phyloP scores from a whole-genome alignment of 1,140 invertebrate species.

The Aethina tumida region DNA sequence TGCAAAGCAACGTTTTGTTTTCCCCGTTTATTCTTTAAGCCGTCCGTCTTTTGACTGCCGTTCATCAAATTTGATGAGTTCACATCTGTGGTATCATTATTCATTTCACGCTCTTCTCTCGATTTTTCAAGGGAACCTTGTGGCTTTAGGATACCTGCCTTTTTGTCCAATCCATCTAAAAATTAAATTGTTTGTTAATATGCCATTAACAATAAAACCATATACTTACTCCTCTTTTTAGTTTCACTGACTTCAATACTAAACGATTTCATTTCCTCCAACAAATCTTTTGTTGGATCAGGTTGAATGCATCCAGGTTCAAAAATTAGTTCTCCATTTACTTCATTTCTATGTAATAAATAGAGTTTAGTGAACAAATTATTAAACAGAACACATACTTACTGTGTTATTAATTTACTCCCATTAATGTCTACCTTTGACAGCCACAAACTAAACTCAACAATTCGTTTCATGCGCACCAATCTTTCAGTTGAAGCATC shows the following conservation, averaged over 20 bases:
- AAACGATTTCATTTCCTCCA: constrained; percentile 35
- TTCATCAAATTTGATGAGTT: constrained; percentile 9
- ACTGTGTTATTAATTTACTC: constrained; percentile 33
- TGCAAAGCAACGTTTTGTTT: constrained; percentile 46
- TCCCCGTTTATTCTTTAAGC: constrained; percentile 26
- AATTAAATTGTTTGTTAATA: constrained; percentile 2
- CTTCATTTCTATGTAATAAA: constrained; percentile 22
- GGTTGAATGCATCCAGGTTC: constrained; percentile 33
- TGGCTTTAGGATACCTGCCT: constrained; percentile 57
- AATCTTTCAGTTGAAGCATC: constrained; percentile 23
- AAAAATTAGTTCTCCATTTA: constrained; percentile 23
- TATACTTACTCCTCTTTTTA: constrained; percentile 9
- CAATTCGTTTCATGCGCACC: constrained; percentile 37
- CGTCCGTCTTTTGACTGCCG: constrained; percentile 22
- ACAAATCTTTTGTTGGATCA: constrained; percentile 33
- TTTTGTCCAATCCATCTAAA: constrained; percentile 46
- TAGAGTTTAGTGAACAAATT: constrained; percentile 3
- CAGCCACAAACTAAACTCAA: constrained; percentile 42
- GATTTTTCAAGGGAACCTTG: constrained; percentile 55
- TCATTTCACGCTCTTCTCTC: constrained; percentile 42
- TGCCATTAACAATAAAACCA: neutral
- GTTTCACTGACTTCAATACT: constrained; percentile 18
- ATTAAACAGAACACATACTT: constrained; percentile 10
- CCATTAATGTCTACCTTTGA: constrained; percentile 38
- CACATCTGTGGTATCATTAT: constrained; percentile 1